Evolutionary conservation across 2,888 invertebrate species (phyloP).

Genomic region (Oxycera nigricornis): DNA sequence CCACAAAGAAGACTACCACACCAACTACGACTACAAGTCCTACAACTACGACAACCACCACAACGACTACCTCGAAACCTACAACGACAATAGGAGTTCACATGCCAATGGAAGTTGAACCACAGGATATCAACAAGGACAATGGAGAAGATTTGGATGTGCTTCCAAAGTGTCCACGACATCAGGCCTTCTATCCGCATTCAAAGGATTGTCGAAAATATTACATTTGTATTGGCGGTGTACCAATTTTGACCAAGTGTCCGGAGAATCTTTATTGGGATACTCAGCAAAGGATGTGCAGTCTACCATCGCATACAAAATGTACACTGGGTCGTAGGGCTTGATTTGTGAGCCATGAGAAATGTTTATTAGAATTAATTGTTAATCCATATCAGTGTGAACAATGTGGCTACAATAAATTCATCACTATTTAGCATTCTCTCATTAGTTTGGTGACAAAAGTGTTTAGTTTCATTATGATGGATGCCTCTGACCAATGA

Average conservation of each 20-base stretch:
- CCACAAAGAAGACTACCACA: conserved; percentile 34
- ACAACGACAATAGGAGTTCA: background rate
- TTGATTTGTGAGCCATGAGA: background rate
- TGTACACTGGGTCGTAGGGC: conserved; percentile 8
- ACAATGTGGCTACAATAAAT: too few species aligned
- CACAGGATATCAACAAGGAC: background rate
- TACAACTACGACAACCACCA: background rate
- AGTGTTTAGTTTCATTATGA: too few species aligned
- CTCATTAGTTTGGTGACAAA: too few species aligned
- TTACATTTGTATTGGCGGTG: conserved; percentile 57
- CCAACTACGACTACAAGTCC: conserved; percentile 24
- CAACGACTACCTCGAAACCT: conserved; percentile 28
- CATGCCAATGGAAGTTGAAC: conserved; percentile 20
- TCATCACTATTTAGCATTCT: too few species aligned
- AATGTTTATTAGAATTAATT: too few species aligned
- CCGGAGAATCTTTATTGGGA: conserved; percentile 57
- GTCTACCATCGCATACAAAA: conserved; percentile 20
- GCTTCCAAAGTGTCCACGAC: conserved; percentile 51
- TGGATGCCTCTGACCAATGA: too few species aligned
- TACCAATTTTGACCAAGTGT: conserved; percentile 56
- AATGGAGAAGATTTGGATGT: background rate
- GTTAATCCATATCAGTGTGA: too few species aligned
- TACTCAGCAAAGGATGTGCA: conserved; percentile 38
- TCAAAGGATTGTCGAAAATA: conserved; percentile 56
- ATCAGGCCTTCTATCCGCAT: conserved; percentile 55